Percentiles rank a stretch among this genome's conserved stretches.
Evolutionary conservation across 1,140 invertebrate genomes (phyloP).

Genomic region (Venturia canescens): DNA sequence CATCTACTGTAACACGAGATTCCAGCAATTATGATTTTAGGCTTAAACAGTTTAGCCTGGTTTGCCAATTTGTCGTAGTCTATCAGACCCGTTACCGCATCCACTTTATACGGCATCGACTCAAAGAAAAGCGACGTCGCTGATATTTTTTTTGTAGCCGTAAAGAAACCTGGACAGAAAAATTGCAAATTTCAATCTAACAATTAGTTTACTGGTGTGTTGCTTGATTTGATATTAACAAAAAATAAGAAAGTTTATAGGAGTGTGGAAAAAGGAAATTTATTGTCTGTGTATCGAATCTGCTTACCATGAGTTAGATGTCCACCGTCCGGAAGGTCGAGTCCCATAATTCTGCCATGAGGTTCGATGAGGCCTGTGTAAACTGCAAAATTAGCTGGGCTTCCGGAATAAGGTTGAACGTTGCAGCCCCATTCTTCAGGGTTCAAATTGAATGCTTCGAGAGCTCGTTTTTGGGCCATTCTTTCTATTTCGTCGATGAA

Average conservation of each 20-base stretch:
- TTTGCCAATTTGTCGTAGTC: slow-evolving; percentile 94
- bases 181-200: slow-evolving; percentile 31
- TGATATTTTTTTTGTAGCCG: slow-evolving; percentile 94
- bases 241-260: not conserved
- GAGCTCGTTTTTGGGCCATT: slow-evolving; percentile 90
- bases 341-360: slow-evolving; percentile 97
- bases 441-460: slow-evolving; percentile 91
- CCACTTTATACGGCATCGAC: slow-evolving; percentile 97
- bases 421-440: slow-evolving; percentile 97
- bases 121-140: slow-evolving; percentile 99
- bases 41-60: slow-evolving; percentile 92
- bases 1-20: slow-evolving; percentile 92
- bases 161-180: slow-evolving; percentile 85
- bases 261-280: too few relatives aligned
- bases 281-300: not conserved
- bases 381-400: slow-evolving; percentile 98
- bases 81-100: slow-evolving; percentile 92
- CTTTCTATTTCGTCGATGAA: slow-evolving; percentile 96
- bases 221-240: slow-evolving; percentile 24
- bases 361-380: slow-evolving; percentile 92
- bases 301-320: slow-evolving; percentile 93
- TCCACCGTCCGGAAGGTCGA: slow-evolving; percentile 97
- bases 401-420: slow-evolving; percentile 98
- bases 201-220: too few relatives aligned
- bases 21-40: slow-evolving; percentile 96